Evolutionary conservation across 2,888 invertebrate genomes (phyloP), one percentile per base, ranked within the genome.

Genomic region (Limnephilus marmoratus): DNA sequence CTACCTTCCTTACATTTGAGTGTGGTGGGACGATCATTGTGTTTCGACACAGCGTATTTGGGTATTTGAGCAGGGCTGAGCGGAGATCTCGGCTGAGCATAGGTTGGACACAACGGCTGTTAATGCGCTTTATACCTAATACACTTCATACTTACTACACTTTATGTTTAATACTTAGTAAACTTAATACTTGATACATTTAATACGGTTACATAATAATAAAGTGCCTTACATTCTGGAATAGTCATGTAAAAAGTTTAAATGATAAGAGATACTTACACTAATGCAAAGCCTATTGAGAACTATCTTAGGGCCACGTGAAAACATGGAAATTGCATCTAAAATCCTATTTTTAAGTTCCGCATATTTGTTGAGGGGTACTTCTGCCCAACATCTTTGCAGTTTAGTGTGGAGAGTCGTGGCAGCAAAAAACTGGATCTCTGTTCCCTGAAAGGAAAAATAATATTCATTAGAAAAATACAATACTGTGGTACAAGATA

Each of bases 341-440:
- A 99, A 95, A 92, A 99, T 96, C 94, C 98, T 97, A 94, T 98
- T 97, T 94, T 97, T 97, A 5, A 99, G 95, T 93, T 97, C 97
- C 93, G 97, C 97, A 95, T 98, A 97, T 94, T 98, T 98, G 93
- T 97, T 97, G 89, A 96, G 96, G 13, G 99, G 98, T 45, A 99
- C 97, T 96, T 99, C 98, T 94, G 97, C 96, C 98, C 98, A 99
- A 94, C 97, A 97, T 94, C 98, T 97, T 94, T 98, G 97, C 90
- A 99, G 97, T 95, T 99, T 99, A 0, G 98, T 97, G 94, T 99
- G 98, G 37, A 99, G 95, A 45, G 98, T 98, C 88, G 98, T 98
- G 7, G 99, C 99, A 91, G 98, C 99, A 96, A 98, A 99, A 95
- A 98, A 99, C 95, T 99, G 99, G 68, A 99, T 98, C 96, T 99